Percentiles rank a stretch among this genome's conserved stretches.
These are phyloP conservation scores for Thalpophila matura DNA, from an alignment of 2,888 invertebrate genomes.

Conservation along the genomic window DNA sequence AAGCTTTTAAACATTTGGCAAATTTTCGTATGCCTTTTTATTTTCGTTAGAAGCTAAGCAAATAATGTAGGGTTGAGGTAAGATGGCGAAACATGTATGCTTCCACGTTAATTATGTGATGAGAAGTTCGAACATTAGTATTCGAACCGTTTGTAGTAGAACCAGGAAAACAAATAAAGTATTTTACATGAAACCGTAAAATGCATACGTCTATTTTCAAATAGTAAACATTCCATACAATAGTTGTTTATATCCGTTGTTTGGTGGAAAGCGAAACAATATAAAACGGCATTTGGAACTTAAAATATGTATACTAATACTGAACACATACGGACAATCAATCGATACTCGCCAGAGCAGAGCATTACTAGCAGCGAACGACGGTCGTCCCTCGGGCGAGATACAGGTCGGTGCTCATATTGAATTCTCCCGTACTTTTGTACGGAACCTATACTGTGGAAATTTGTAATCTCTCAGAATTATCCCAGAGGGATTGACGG, in stretches of 20 bases:
- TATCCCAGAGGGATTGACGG: constrained; percentile 38
- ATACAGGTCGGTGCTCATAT: constrained; percentile 51
- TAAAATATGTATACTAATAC: constrained; percentile 25
- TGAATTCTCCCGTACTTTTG: constrained; percentile 56
- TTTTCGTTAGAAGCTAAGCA: too few relatives aligned
- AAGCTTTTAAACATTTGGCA: too few relatives aligned
- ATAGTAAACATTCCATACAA: neutral
- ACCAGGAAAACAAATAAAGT: too few relatives aligned
- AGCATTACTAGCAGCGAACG: constrained; percentile 13
- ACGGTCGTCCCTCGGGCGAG: constrained; percentile 44
- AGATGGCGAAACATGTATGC: too few relatives aligned
- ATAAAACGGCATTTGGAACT: constrained; percentile 9
- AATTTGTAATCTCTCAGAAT: constrained; percentile 60
- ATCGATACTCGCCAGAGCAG: constrained; percentile 39
- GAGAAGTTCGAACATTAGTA: too few relatives aligned
- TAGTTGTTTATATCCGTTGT: neutral
- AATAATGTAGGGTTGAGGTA: too few relatives aligned
- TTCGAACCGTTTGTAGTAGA: too few relatives aligned
- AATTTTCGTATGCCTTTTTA: too few relatives aligned
- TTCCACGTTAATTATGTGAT: too few relatives aligned
- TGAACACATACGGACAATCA: constrained; percentile 18
- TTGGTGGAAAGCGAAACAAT: constrained; percentile 1
- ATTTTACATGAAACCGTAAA: too few relatives aligned
- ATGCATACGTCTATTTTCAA: too few relatives aligned
- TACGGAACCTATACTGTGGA: constrained; percentile 47